Percentiles rank a stretch among this genome's conserved stretches.
phyloP scores from a whole-genome alignment of 1,140 invertebrate species.

The Drosophila takahashii region DNA sequence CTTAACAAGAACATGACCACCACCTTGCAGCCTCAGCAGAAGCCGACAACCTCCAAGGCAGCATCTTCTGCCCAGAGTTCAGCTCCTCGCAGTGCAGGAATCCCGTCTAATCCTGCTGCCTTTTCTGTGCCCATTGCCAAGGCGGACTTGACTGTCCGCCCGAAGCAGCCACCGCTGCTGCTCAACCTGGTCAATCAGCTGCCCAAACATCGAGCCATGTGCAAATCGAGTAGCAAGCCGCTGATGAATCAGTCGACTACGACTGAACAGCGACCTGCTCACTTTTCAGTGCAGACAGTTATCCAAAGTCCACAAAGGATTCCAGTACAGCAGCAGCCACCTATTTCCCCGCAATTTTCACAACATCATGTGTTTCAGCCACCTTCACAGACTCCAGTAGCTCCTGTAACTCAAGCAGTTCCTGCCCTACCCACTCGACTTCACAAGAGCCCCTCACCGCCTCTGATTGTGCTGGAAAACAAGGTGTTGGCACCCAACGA shows the following conservation, averaged over 20 bases:
- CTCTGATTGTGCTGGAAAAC: constrained; percentile 76
- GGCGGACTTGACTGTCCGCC: constrained; percentile 43
- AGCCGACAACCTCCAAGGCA: not conserved
- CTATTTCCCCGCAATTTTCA: not conserved
- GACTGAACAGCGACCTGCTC: not conserved
- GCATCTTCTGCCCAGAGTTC: not conserved
- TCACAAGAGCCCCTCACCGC: constrained; percentile 19
- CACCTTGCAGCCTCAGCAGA: not conserved
- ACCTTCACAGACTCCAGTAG: not conserved
- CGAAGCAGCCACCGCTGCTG: constrained; percentile 45
- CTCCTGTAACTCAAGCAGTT: not conserved
- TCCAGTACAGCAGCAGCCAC: not conserved
- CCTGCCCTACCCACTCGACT: not conserved
- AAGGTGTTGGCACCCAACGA: constrained; percentile 75
- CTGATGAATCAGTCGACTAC: not conserved
- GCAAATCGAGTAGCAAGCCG: constrained; percentile 1
- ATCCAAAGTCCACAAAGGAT: not conserved
- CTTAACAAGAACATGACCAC: constrained; percentile 41
- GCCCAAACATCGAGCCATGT: constrained; percentile 53
- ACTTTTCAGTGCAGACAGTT: not conserved
- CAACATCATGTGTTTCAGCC: not conserved
- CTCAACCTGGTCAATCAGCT: constrained; percentile 63
- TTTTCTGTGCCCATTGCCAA: constrained; percentile 50
- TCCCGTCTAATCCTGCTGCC: not conserved
- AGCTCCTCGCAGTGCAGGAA: not conserved